Percentiles rank a stretch among this genome's conserved stretches.
phyloP scores from a whole-genome alignment of 2,113 vertebrate species.

The Labeo rohita region DNA sequence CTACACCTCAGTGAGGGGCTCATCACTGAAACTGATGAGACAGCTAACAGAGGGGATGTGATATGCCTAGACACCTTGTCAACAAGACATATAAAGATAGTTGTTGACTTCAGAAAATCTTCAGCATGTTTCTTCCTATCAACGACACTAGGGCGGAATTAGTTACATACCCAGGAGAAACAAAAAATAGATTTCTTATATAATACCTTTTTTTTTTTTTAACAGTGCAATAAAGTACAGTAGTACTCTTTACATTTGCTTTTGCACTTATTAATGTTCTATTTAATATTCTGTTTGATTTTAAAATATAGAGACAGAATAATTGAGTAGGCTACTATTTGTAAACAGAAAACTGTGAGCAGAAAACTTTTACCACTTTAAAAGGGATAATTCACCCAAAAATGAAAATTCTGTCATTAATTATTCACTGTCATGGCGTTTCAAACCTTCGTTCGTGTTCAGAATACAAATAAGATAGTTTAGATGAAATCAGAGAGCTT shows the following conservation, averaged over 20 bases:
- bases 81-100: background rate
- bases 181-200: background rate
- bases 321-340: background rate
- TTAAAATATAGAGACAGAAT: background rate
- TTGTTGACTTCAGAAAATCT: background rate
- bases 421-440: too few relatives aligned
- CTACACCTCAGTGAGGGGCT: background rate
- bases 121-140: background rate
- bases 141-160: background rate
- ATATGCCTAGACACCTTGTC: background rate
- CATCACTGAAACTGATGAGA: conserved; percentile 7
- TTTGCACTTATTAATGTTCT: background rate
- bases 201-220: background rate
- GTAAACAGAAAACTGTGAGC: background rate
- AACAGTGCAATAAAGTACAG: background rate
- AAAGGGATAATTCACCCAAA: too few relatives aligned
- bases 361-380: background rate
- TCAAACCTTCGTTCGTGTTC: too few relatives aligned
- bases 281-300: background rate
- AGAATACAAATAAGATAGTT: too few relatives aligned
- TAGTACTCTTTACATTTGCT: background rate
- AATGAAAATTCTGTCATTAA: too few relatives aligned
- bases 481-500: too few relatives aligned
- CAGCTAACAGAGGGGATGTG: conserved; percentile 6
- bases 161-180: background rate